Evolutionary conservation across 2,888 invertebrate species (phyloP).

Genomic region (Stenotaenia linearis): DNA sequence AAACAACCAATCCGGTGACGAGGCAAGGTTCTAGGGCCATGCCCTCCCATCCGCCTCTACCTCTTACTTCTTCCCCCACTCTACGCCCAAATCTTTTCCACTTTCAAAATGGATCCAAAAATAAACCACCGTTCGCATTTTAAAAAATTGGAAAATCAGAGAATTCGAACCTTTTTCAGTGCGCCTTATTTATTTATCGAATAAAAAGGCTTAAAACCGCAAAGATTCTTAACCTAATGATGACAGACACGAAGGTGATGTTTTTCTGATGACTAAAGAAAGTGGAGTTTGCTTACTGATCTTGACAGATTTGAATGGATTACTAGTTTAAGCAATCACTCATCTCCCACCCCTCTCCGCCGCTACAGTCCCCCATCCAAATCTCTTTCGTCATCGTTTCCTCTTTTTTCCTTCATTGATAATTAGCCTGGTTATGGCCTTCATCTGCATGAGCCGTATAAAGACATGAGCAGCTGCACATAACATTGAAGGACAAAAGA

Average conservation of each 20-base stretch:
- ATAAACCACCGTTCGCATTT: background rate
- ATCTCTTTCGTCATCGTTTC: slow-evolving; percentile 3
- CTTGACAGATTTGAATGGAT: slow-evolving; percentile 11
- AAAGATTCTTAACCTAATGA: background rate
- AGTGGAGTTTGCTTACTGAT: slow-evolving; percentile 8
- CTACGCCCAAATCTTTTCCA: background rate
- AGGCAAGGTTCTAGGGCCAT: slow-evolving; percentile 17
- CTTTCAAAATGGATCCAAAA: background rate
- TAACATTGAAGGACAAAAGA: slow-evolving; percentile 13
- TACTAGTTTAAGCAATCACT: slow-evolving; percentile 7
- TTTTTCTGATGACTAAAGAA: background rate
- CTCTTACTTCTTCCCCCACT: background rate
- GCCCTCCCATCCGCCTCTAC: slow-evolving; percentile 5
- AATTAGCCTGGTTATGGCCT: slow-evolving; percentile 26
- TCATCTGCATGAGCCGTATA: slow-evolving; percentile 9
- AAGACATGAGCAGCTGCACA: slow-evolving; percentile 15
- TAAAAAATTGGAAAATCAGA: too few species aligned
- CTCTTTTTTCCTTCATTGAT: background rate
- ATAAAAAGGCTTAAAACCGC: background rate
- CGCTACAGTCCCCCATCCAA: background rate
- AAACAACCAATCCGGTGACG: slow-evolving; percentile 15
- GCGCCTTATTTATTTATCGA: background rate
- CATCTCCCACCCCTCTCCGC: slow-evolving; percentile 22
- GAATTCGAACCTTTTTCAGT: too few species aligned
- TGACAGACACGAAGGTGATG: slow-evolving; percentile 1